These are phyloP conservation scores for Macrochelys suwanniensis DNA, from an alignment of 2,797 vertebrate species.

Conservation along the genomic window DNA sequence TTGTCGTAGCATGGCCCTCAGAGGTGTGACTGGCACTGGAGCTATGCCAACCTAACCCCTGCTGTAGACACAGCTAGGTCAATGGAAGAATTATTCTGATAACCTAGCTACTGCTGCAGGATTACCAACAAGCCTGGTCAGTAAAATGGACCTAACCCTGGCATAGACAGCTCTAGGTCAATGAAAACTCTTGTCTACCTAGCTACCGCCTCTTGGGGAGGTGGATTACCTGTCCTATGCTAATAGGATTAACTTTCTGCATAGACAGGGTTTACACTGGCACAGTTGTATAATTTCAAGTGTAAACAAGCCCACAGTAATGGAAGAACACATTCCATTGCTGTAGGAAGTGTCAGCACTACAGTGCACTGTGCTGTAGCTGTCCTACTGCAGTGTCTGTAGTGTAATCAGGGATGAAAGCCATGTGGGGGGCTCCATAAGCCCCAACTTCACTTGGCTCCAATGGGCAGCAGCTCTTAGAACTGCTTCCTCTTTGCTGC, in stretches of 20 bases:
- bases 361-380: not conserved
- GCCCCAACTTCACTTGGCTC: not conserved
- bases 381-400: not conserved
- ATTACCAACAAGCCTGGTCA: too few relatives aligned
- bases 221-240: not conserved
- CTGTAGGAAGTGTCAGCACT: not conserved
- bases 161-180: too few relatives aligned
- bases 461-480: not conserved
- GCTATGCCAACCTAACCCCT: not conserved
- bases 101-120: too few relatives aligned
- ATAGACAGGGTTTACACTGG: not conserved
- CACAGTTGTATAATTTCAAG: not conserved
- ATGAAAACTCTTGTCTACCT: not conserved
- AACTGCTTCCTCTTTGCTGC: not conserved
- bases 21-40: not conserved
- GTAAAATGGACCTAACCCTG: too few relatives aligned
- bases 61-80: not conserved
- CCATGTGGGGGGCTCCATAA: not conserved
- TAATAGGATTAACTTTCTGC: not conserved
- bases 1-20: not conserved
- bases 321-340: too few relatives aligned
- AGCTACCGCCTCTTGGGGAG: not conserved
- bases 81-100: not conserved
- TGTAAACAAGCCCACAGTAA: too few relatives aligned
- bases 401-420: not conserved